Evolutionary conservation across 92 coral and sea anemone species (phyloP).

Genomic region (Umimayanthus kanabou): DNA sequence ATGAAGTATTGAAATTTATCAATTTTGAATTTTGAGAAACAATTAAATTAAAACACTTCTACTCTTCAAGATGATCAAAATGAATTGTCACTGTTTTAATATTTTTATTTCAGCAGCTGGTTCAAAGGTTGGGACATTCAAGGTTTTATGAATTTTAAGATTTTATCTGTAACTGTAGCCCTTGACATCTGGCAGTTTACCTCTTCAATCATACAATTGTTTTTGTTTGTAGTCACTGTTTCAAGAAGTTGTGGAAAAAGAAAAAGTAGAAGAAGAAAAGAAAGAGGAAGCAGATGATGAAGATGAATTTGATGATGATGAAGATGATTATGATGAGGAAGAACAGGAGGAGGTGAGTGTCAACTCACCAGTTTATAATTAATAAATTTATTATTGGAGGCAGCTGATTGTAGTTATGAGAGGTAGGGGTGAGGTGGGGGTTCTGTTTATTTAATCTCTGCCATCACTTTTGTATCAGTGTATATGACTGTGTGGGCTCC

Average conservation of each 20-base stretch:
- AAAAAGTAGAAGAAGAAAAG: slow-evolving; percentile 41
- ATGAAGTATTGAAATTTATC: too few species aligned
- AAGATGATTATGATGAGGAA: slow-evolving; percentile 88
- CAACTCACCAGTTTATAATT: too few species aligned
- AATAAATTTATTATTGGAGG: too few species aligned
- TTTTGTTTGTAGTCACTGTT: slow-evolving; percentile 57
- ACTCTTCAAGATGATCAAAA: not conserved
- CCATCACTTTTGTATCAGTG: too few species aligned
- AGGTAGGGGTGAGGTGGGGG: too few species aligned
- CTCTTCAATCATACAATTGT: not conserved
- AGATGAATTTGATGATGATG: slow-evolving; percentile 63
- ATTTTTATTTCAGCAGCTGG: too few species aligned
- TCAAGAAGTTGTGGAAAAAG: slow-evolving; percentile 59
- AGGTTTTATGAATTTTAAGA: too few species aligned
- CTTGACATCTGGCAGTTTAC: not conserved
- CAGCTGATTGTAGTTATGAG: too few species aligned
- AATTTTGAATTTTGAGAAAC: slow-evolving; percentile 23
- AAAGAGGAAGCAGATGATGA: slow-evolving; percentile 48
- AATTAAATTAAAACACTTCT: not conserved
- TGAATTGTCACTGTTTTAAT: not conserved
- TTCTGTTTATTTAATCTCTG: too few species aligned
- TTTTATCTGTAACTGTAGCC: not conserved
- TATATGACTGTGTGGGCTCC: too few species aligned
- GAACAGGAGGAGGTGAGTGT: slow-evolving; percentile 91
- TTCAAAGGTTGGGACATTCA: not conserved